Conservation (phyloP, 2,113 vertebrate genomes). For the Poecile atricapillus region DNA sequence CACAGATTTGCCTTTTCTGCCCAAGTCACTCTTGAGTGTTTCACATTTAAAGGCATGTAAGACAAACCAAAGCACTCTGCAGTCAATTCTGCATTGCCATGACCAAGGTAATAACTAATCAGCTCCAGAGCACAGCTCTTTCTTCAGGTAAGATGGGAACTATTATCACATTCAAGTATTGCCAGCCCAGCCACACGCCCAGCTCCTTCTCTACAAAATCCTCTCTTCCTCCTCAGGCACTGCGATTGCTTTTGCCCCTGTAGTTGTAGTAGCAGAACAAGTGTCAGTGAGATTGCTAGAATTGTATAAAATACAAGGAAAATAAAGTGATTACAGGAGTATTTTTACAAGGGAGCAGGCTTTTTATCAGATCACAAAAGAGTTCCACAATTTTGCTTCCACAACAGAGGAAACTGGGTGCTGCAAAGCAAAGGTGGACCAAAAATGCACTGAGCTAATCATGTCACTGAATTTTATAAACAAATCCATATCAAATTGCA, state of each 20-base stretch:
- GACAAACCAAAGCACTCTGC: not conserved
- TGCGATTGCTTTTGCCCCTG: not conserved
- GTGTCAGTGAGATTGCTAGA: not conserved
- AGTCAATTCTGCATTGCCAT: not conserved
- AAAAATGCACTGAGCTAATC: not conserved
- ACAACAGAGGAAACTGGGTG: not conserved
- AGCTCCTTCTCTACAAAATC: not conserved
- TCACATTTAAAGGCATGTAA: not conserved
- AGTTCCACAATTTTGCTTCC: not conserved
- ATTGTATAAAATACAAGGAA: not conserved
- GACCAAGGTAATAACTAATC: not conserved
- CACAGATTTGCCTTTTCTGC: not conserved
- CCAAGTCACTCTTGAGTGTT: not conserved
- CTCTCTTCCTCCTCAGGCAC: not conserved
- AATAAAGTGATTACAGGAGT: not conserved
- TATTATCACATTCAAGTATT: not conserved
- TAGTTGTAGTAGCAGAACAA: not conserved
- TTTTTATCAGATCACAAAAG: not conserved
- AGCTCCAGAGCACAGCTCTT: not conserved
- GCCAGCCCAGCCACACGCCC: not conserved
- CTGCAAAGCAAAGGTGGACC: not conserved
- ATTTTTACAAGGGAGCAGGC: not conserved
- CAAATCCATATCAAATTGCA: not conserved
- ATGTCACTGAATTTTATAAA: not conserved
- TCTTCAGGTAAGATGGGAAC: not conserved